Base-by-base conservation (phyloP, 64 coral and sea anemone genomes). In the Orbicella faveolata region DNA sequence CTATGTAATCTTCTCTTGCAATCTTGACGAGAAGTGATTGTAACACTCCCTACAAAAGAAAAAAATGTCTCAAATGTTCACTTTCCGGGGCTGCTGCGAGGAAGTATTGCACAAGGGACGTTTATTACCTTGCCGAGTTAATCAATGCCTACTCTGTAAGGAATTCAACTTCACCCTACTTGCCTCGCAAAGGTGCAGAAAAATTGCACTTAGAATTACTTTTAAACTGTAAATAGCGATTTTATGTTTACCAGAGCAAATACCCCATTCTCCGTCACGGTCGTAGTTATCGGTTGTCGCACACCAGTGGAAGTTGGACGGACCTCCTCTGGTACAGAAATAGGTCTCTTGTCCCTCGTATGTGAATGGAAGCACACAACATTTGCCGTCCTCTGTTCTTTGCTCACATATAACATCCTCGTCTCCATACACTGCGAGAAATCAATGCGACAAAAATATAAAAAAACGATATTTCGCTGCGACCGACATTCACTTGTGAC, bases 331-430 rank as follows among this genome's bases (percentile, higher is more conserved):
- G 25, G 15, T 84, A 59, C 89, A 91, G 19, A 51, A 37, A n/a
- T 52, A 3, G 9, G 74, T 54, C 20, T 12, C 18, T 63, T 59
- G n/a, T 18, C 80, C 80, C 8, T 84, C 61, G 35, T 84, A 91
- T 83, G 55, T 84, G 21, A 91, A 84, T 61, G 89, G 89, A 52
- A 91, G 84, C 34, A 84, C 89, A 12, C 89, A 91, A 21, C 89
- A 91, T 5, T 76, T 61, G 10, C 48, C 79, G 6, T 9, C 26
- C 1, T 33, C 61, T 52, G 89, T 91, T 17, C 74, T 84, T 75
- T 39, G 44, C 39, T 33, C 78, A 21, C 89, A 81, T 21, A 15
- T 26, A 12, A 55, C 55, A 34, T 66, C 80, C 11, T 34, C 21
- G 3, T 83, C 63, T 83, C 80, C 80, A 83, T 4, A 44, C 20